Evolutionary conservation across 1,140 invertebrate species (phyloP), one percentile per base, ranked within the genome.

Genomic region (Nephotettix cincticeps): DNA sequence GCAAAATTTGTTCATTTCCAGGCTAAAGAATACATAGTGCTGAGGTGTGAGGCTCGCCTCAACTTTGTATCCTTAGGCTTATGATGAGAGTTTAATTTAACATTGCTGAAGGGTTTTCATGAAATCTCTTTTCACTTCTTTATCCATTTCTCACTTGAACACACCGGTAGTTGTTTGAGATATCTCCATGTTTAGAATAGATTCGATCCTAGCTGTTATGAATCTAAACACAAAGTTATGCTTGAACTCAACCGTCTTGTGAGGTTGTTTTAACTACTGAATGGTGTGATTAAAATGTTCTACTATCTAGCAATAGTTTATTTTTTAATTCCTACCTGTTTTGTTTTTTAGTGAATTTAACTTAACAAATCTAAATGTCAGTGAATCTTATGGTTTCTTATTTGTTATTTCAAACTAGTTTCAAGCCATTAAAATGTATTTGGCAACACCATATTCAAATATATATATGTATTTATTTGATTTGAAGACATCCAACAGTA

Each of bases 91-190:
- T 6, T 36, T 36, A 14, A 6, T 36, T 11, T 61, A 61, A 61
- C 56, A 61, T 61, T 61, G 56, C 56, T 61, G 56, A 61, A 61
- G 56, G 56, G 56, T 61, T 61, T 29, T 61, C 56, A 61, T 27
- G 27, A 61, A 61, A 61, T 61, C 56, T 27, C 56, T 51, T 51
- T 51, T 51, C 47, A 51, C 47, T 51, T 51, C 47, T 51, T 51
- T 51, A 51, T 25, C 23, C 27, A 27, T 23, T 61, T 27, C 56
- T 61, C 47, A 61, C 27, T 61, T 29, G 56, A 61, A 61, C 56
- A 61, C 56, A 61, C 27, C 27, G 27, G 23, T 61, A 29, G 56
- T 61, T 61, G 27, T 29, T 29, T 61, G 21, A 61, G 47, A 61
- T 28, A 61, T 61, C 56, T 61, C 56, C 28, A 23, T 61, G 56